Evolutionary conservation across 2,888 invertebrate species (phyloP), one percentile per base, ranked within the genome.

Genomic region (Drosophila mulleri): DNA sequence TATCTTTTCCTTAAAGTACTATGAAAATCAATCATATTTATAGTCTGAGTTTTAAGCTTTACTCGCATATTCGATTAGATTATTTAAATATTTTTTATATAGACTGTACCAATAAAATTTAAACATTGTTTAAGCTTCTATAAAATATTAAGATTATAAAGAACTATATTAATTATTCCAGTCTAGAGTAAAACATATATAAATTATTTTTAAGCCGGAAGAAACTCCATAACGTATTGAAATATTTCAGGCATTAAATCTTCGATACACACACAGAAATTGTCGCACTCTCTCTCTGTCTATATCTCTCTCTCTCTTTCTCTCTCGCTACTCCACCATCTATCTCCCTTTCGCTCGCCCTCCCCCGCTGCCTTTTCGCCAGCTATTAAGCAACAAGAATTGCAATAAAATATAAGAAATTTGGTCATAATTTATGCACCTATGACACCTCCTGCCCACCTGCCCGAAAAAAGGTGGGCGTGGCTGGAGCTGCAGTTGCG

Each of bases 401-500:
- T 52, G 66, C 67, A 73, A 71, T 75, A 78, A 80, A 63, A 66
- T 74, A 69, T 65, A 65, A 26, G 47, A 68, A 69, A 83, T 74
- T 60, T 47, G 80, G 66, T 60, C 54, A 86, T 85, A 88, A 85
- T 75, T 85, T 85, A 85, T 81, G 79, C 75, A 81, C 72, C 81
- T 79, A 70, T 78, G 82, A 72, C 75, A 76, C 67, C 72, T 67
- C 72, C n/a, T 26, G 7, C 29, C 26, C 57, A 65, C 41, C 52
- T 56, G 56, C 58, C 45, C 16, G 1, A 12, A 53, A 20, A 26
- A 20, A 29, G 29, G 26, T 26, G 37, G 42, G 45, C 54, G 37
- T 62, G 39, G 52, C 48, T 41, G 47, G 6, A 26, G 53, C 50
- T 67, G 57, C 65, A 75, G 50, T 45, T 65, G 66, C 72, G 79